A percentile compares a stretch with the other conserved stretches of the same genome.
These are phyloP conservation scores for Rhinogobio ventralis DNA, from an alignment of 2,797 vertebrate species.

Conservation along the genomic window DNA sequence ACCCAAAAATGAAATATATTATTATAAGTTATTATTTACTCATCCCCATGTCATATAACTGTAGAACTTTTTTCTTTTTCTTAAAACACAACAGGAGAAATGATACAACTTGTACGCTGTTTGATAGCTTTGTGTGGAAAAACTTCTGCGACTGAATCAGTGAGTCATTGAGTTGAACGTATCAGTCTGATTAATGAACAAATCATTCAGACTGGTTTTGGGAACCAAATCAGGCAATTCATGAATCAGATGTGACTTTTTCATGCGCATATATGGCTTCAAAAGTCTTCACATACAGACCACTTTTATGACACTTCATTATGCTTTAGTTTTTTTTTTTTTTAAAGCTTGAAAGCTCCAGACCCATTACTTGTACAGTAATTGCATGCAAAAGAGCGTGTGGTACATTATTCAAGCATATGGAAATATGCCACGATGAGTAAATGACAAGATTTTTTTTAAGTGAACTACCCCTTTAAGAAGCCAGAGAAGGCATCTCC, in stretches of 20 bases:
- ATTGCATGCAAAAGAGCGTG: neutral
- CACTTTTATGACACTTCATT: neutral
- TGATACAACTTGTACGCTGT: neutral
- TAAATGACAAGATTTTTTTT: neutral
- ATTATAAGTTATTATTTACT: conserved; percentile 7
- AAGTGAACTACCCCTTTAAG: conserved; percentile 13
- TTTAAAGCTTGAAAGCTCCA: neutral
- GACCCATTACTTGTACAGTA: neutral
- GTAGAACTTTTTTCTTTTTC: neutral
- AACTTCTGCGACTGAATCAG: neutral
- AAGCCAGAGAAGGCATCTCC: neutral
- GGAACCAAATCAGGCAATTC: neutral
- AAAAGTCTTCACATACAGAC: neutral
- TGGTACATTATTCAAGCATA: neutral
- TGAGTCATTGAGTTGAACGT: neutral
- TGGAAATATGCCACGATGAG: neutral
- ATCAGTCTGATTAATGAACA: neutral
- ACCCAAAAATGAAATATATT: neutral
- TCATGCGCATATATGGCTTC: neutral
- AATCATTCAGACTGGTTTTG: neutral
- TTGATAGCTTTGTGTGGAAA: neutral
- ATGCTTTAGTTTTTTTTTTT: neutral
- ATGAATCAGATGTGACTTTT: neutral
- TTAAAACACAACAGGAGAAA: neutral
- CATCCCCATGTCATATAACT: neutral